Percentiles rank a stretch among this genome's conserved stretches.
phyloP scores from a whole-genome alignment of 2,888 invertebrate genomes.

The Chromoteleia sp. region DNA sequence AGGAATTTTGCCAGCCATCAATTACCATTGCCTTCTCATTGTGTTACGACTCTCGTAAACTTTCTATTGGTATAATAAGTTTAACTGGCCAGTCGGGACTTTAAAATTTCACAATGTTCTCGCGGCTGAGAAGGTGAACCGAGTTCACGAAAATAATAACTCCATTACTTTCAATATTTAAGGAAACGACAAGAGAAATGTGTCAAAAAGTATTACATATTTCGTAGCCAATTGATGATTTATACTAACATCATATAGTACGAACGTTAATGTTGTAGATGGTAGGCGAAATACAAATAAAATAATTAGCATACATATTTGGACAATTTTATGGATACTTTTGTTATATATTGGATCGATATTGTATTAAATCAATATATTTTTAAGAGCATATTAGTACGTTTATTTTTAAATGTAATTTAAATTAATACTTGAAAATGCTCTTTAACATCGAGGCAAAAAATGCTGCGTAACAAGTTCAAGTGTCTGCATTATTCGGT shows the following conservation, averaged over 20 bases:
- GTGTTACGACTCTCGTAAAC: constrained; percentile 72
- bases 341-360: too few species aligned
- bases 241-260: not conserved
- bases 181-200: constrained; percentile 50
- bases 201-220: constrained; percentile 22
- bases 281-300: not conserved
- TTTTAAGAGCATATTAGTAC: too few species aligned
- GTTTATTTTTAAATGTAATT: too few species aligned
- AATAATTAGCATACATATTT: too few species aligned
- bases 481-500: too few species aligned
- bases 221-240: not conserved
- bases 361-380: too few species aligned
- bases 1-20: constrained; percentile 47
- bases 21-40: constrained; percentile 64
- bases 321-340: too few species aligned
- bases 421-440: too few species aligned
- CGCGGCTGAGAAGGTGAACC: constrained; percentile 34
- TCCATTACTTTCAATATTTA: constrained; percentile 59
- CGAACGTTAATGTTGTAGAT: too few species aligned
- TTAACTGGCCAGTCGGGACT: constrained; percentile 64
- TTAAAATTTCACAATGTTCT: constrained; percentile 67
- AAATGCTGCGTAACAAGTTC: too few species aligned
- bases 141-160: constrained; percentile 45
- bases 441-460: too few species aligned
- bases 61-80: constrained; percentile 80